phyloP scores from a whole-genome alignment of 2,113 vertebrate genomes.

The Fregata magnificens region DNA sequence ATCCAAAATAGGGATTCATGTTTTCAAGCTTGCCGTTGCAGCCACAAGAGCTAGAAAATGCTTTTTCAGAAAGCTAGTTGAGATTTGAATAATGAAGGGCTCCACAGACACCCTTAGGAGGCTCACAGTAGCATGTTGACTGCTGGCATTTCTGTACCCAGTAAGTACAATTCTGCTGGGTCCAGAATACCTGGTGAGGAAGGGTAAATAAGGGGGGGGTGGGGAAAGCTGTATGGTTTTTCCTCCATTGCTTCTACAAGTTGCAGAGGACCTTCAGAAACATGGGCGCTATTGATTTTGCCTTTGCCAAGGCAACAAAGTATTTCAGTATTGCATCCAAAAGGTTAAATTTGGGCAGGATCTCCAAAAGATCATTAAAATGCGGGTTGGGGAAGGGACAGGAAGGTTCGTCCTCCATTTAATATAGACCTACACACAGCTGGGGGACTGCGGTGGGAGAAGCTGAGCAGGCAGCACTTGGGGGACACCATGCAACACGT shows the following conservation, averaged over 20 bases:
- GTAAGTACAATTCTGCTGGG: not conserved
- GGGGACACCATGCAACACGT: rapidly evolving
- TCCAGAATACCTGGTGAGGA: not conserved
- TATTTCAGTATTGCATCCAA: not conserved
- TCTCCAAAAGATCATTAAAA: not conserved
- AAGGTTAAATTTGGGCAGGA: not conserved
- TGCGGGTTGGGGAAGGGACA: not conserved
- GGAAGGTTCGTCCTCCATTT: not conserved
- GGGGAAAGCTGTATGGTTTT: not conserved
- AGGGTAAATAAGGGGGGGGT: not conserved
- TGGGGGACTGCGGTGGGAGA: not conserved
- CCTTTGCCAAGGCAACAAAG: not conserved
- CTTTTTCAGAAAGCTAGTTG: not conserved
- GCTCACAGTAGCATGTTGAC: not conserved
- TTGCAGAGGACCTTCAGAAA: not conserved
- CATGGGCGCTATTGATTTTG: not conserved
- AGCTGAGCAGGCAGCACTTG: not conserved
- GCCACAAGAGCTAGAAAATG: not conserved
- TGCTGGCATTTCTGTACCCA: not conserved
- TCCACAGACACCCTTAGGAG: not conserved
- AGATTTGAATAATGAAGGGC: not conserved
- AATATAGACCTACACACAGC: not conserved
- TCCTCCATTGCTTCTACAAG: not conserved
- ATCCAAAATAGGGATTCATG: not conserved
- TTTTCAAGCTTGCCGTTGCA: not conserved